Percentiles rank a stretch among this genome's conserved stretches.
Conservation (phyloP, 2,113 vertebrate species). For the Atlantisia rogersi region DNA sequence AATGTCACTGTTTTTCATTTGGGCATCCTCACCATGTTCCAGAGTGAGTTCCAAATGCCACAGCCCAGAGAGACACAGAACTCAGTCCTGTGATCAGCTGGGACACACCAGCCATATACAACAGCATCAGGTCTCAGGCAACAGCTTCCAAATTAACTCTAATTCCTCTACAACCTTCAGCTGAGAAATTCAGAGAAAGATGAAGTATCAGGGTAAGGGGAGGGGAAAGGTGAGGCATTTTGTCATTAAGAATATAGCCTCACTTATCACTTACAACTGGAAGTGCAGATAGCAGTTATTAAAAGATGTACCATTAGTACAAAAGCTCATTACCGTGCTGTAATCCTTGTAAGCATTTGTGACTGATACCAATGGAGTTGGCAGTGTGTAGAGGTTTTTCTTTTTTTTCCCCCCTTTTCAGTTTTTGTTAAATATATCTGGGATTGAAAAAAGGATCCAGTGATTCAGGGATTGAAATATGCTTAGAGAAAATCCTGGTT, state of each 20-base stretch:
- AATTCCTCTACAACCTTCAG: background rate
- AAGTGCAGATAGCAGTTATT: constrained; percentile 55
- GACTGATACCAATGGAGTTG: constrained; percentile 22
- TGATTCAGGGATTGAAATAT: background rate
- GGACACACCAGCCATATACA: background rate
- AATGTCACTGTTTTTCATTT: background rate
- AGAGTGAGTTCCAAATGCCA: accelerated
- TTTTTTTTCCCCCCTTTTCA: accelerated
- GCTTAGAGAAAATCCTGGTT: background rate
- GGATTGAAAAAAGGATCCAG: background rate
- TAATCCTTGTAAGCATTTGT: constrained; percentile 64
- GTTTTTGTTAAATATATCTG: background rate
- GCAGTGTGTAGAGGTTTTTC: background rate
- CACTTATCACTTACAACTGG: constrained; percentile 58
- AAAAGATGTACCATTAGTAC: constrained; percentile 56
- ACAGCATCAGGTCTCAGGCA: background rate
- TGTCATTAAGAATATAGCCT: constrained; percentile 37
- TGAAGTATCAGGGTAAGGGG: background rate
- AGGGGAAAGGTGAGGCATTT: constrained; percentile 46
- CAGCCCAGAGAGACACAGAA: background rate
- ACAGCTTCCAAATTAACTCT: background rate
- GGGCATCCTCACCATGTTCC: background rate
- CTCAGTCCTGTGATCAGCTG: background rate
- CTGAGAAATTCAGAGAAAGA: background rate
- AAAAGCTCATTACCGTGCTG: background rate